phyloP scores from a whole-genome alignment of 2,797 vertebrate species.

The Enteromius afrohamiltoni region DNA sequence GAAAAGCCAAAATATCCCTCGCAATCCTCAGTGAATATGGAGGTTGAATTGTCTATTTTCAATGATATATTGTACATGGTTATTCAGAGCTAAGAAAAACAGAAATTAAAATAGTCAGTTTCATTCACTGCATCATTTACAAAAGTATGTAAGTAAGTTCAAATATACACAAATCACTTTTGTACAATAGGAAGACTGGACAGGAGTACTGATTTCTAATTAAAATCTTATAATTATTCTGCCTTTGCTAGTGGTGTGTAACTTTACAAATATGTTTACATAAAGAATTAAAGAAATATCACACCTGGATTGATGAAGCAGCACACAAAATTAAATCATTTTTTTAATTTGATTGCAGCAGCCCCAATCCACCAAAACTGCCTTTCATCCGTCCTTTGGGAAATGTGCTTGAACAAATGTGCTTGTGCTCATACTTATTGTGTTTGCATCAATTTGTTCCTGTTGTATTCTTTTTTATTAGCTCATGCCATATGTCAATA shows the following conservation, averaged over 20 bases:
- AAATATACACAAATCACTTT: neutral
- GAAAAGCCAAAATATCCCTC: neutral
- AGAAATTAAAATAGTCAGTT: neutral
- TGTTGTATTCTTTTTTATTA: neutral
- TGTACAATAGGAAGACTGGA: neutral
- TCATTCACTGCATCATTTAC: neutral
- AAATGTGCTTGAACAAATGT: neutral
- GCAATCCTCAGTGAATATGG: neutral
- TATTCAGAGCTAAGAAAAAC: neutral
- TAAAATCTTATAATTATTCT: neutral
- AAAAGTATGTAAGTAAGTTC: neutral
- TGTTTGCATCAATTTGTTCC: neutral
- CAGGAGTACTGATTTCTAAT: neutral
- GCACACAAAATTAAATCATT: neutral
- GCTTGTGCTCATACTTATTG: too few relatives aligned
- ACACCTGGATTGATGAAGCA: neutral
- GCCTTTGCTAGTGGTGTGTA: neutral
- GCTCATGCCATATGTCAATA: neutral
- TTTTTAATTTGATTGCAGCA: neutral
- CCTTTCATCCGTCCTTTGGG: neutral
- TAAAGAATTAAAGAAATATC: neutral
- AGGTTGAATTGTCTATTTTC: neutral
- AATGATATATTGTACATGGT: slow-evolving; percentile 16
- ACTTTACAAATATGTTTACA: neutral
- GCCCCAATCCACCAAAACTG: neutral